These are phyloP conservation scores for Lasioglossum calceatum DNA, from an alignment of 2,888 invertebrate genomes.

Conservation along the genomic window DNA sequence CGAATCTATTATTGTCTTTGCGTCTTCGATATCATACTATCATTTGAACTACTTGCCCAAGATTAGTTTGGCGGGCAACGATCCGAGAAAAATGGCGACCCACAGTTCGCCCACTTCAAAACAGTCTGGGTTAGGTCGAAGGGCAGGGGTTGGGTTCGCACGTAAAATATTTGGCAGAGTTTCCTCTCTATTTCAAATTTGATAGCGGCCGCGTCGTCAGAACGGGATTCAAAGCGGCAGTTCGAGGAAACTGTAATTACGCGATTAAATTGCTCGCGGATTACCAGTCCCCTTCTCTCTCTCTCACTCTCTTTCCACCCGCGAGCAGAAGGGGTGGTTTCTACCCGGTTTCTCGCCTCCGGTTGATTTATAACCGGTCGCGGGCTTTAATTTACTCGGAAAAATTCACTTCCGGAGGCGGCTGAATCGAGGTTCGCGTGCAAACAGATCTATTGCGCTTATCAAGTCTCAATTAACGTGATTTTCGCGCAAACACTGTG, in stretches of 20 bases:
- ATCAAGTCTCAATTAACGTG: constrained; percentile 11
- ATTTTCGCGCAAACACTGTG: not conserved
- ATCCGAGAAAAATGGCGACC: no score
- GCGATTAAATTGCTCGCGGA: constrained; percentile 33
- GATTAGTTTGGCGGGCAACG: no score
- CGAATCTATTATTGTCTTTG: no score
- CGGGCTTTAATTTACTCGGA: constrained; percentile 22
- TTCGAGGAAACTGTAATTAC: constrained; percentile 33
- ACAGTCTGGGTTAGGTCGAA: not conserved
- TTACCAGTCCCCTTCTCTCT: not conserved
- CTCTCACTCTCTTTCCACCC: not conserved
- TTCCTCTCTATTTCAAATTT: constrained; percentile 31
- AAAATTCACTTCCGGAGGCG: not conserved
- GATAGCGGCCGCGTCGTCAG: constrained; percentile 19
- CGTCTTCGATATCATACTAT: no score
- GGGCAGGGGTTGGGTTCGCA: not conserved
- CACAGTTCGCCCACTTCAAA: no score
- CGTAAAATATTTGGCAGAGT: constrained; percentile 34
- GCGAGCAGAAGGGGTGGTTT: not conserved
- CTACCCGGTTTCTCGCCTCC: not conserved
- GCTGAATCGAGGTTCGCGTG: not conserved
- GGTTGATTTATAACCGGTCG: not conserved
- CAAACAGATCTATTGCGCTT: constrained; percentile 13
- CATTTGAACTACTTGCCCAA: no score
- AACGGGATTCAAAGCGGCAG: constrained; percentile 29